Evolutionary conservation across 2,113 vertebrate species (phyloP).

Genomic region (Paratilapia polleni): DNA sequence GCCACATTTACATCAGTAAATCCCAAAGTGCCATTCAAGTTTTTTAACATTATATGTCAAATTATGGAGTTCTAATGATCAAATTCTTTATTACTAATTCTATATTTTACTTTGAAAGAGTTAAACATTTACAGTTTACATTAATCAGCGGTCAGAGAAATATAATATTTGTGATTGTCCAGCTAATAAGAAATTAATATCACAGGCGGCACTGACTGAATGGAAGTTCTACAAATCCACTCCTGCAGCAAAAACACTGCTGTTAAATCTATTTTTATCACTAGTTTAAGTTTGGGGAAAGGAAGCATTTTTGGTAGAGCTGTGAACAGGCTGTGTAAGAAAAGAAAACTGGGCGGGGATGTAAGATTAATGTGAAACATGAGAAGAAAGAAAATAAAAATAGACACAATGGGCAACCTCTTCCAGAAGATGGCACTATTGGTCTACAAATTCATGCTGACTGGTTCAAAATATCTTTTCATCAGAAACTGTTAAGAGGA

Average conservation of each 20-base stretch:
- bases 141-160: background rate
- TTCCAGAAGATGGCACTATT: constrained; percentile 73
- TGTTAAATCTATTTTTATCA: background rate
- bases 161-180: background rate
- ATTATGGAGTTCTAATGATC: background rate
- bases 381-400: background rate
- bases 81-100: background rate
- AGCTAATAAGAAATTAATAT: background rate
- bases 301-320: background rate
- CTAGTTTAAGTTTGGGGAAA: background rate
- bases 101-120: background rate
- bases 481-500: constrained; percentile 13
- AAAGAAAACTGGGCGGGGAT: background rate
- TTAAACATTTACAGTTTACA: background rate
- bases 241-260: background rate
- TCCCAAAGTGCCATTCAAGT: background rate
- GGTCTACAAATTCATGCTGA: background rate
- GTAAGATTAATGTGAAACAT: background rate
- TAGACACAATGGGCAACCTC: background rate
- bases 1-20: background rate
- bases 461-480: background rate
- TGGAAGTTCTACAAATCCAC: background rate
- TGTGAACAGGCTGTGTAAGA: background rate
- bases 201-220: background rate
- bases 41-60: background rate